Conservation (phyloP, 2,888 invertebrate species). For the Orthosia incerta region DNA sequence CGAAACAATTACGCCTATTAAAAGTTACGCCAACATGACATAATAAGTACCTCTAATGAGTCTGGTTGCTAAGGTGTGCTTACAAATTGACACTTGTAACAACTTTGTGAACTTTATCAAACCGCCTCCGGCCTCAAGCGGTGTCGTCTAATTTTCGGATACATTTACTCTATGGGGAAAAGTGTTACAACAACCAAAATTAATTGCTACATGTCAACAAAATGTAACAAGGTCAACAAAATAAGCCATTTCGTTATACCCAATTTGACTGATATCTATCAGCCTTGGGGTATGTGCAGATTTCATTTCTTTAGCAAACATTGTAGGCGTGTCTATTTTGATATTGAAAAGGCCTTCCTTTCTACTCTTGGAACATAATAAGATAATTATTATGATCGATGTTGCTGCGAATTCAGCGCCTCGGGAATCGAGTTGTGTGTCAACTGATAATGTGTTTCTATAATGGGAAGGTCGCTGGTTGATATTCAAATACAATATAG, state of each 20-base stretch:
- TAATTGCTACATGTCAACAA: conserved; percentile 44
- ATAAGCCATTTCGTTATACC: conserved; percentile 36
- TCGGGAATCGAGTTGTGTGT: conserved; percentile 48
- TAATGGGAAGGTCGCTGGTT: conserved; percentile 39
- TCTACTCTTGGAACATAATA: conserved; percentile 47
- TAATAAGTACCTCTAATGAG: conserved; percentile 22
- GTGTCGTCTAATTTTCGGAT: conserved; percentile 25
- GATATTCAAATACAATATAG: conserved; percentile 26
- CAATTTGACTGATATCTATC: conserved; percentile 42
- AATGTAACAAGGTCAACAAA: conserved; percentile 43
- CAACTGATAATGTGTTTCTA: conserved; percentile 50
- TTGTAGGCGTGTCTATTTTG: conserved; percentile 30
- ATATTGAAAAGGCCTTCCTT: conserved; percentile 47
- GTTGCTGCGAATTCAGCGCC: conserved; percentile 53
- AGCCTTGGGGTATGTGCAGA: conserved; percentile 43
- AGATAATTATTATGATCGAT: conserved; percentile 60
- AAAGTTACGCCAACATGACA: conserved; percentile 3
- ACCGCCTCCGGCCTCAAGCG: conserved; percentile 22
- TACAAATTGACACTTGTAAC: conserved; percentile 41
- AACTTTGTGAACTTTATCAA: conserved; percentile 49
- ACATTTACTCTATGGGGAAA: conserved; percentile 18
- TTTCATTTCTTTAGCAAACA: conserved; percentile 26
- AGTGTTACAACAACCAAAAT: conserved; percentile 30
- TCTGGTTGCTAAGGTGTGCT: conserved; percentile 1
- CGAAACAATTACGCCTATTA: conserved; percentile 15